These are phyloP conservation scores for Agapetus fuscipes DNA, from an alignment of 2,888 invertebrate species.

Conservation along the genomic window DNA sequence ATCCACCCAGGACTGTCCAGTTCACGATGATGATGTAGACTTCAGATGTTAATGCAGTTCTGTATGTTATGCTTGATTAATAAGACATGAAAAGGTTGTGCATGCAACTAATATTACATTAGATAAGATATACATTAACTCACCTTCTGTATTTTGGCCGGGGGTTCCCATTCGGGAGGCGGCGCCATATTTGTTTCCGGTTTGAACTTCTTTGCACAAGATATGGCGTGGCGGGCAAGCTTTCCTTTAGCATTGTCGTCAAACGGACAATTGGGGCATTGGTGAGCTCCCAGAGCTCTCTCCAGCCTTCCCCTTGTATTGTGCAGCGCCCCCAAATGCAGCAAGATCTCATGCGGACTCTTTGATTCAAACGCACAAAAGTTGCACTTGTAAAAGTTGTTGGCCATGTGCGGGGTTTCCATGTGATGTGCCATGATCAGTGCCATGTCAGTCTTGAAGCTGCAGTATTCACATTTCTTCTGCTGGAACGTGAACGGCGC, in stretches of 20 bases:
- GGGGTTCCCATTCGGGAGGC: constrained; percentile 85
- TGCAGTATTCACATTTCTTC: constrained; percentile 81
- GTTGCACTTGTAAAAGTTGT: constrained; percentile 76
- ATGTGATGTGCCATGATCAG: constrained; percentile 78
- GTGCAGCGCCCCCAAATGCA: constrained; percentile 88
- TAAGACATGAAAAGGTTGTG: too few relatives aligned
- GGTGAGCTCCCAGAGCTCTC: constrained; percentile 76
- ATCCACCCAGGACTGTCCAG: too few relatives aligned
- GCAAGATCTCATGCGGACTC: constrained; percentile 81
- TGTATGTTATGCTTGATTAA: too few relatives aligned
- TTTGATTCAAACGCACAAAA: constrained; percentile 73
- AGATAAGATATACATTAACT: too few relatives aligned
- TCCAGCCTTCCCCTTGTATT: constrained; percentile 74
- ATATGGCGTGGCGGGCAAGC: constrained; percentile 74
- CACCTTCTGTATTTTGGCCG: constrained; percentile 82
- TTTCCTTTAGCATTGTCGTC: constrained; percentile 91
- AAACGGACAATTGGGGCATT: constrained; percentile 88
- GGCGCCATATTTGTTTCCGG: constrained; percentile 79
- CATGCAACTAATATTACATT: too few relatives aligned
- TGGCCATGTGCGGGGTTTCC: constrained; percentile 86
- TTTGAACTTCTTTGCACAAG: constrained; percentile 83
- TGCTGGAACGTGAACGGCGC: constrained; percentile 64
- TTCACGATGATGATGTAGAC: too few relatives aligned
- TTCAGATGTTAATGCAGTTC: too few relatives aligned
- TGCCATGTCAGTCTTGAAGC: constrained; percentile 79